Base-by-base conservation (phyloP, 2,888 invertebrate species). In the Zeuzera pyrina region DNA sequence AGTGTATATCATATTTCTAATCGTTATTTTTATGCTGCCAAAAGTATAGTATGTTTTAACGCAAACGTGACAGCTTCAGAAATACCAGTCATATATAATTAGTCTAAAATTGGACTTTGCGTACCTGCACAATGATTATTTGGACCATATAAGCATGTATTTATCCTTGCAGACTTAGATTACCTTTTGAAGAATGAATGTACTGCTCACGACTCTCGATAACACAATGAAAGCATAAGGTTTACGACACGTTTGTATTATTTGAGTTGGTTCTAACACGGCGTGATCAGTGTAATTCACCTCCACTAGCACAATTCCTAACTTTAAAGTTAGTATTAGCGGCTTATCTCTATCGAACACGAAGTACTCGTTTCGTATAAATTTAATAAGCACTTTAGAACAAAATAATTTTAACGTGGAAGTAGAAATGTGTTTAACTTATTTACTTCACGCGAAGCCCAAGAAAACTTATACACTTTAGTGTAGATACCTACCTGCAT, bases 131-230 rank as follows among this genome's bases (percentile, higher is more conserved):
- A n/a, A n/a, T n/a, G n/a, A n/a, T n/a, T n/a, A n/a, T n/a, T n/a
- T n/a, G 45, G 39, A 47, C 42, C 45, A 46, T 40, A 44, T 44
- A 38, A 35, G 36, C 36, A 50, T 47, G 48, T 51, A 19, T 19
- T 49, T 49, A 52, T 54, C 41, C 43, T 44, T 49, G 47, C 49
- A 49, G 52, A 57, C 57, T 51, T 53, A 47, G 48, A 42, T 54
- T 57, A 47, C 53, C 54, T 57, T 61, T 65, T 59, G 58, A 57
- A 65, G 55, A 57, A 49, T 54, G 54, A 64, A 61, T 62, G 59
- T 52, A 60, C 55, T 55, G 47, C 63, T 70, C 69, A 71, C 65
- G 67, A 71, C 52, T 67, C 56, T 53, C 54, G 61, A 64, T 60
- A 62, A 49, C 52, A 70, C 63, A 67, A 66, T 68, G 60, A 67